phyloP scores from a whole-genome alignment of 35 echinoderm and acorn worm species.

The Heliocidaris erythrogramma region DNA sequence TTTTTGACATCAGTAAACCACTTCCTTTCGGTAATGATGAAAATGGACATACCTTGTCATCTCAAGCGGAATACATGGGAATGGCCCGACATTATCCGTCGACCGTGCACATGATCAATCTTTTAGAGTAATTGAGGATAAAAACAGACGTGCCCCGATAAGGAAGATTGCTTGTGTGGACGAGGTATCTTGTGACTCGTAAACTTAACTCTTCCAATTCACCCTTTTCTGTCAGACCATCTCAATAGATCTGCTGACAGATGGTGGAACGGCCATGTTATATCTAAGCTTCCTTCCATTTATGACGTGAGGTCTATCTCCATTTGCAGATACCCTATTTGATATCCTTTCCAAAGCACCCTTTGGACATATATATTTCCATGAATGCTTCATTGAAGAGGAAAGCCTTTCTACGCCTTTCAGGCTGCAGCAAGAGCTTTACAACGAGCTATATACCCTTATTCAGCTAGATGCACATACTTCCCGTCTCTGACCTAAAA shows the following conservation, averaged over 20 bases:
- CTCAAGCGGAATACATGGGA: not conserved
- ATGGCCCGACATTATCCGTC: not conserved
- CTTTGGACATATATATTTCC: no score
- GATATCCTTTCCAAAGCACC: not conserved
- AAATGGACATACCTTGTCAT: not conserved
- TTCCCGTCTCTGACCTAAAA: not conserved
- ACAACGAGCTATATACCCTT: no score
- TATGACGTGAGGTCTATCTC: not conserved
- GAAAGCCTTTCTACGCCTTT: no score
- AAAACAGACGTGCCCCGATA: not conserved
- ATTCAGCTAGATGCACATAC: not conserved
- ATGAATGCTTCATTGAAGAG: no score
- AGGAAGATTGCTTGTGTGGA: not conserved
- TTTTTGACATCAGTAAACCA: not conserved
- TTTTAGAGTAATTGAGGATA: conserved; percentile 12
- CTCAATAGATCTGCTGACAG: not conserved
- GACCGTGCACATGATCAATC: not conserved
- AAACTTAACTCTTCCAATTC: not conserved
- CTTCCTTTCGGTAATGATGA: not conserved
- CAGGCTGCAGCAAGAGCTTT: no score
- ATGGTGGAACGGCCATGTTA: not conserved
- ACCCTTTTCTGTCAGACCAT: not conserved
- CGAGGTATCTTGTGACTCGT: not conserved
- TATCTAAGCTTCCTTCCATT: not conserved
- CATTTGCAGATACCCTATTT: not conserved